These are phyloP conservation scores for Agraylea sexmaculata DNA, from an alignment of 1,140 invertebrate genomes.

Conservation along the genomic window DNA sequence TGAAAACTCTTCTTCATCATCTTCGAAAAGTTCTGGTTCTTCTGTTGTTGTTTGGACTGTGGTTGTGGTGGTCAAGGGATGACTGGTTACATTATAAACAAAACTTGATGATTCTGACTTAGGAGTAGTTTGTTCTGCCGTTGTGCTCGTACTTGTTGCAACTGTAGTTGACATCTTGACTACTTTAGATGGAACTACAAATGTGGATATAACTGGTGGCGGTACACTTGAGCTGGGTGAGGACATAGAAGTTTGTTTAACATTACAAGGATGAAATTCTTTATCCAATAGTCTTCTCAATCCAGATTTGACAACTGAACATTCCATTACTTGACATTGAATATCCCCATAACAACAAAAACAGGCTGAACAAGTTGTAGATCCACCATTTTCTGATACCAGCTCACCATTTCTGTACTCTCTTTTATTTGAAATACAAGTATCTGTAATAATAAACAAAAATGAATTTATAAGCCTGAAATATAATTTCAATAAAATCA, in stretches of 20 bases:
- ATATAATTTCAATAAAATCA: not conserved
- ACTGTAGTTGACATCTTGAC: conserved; percentile 20
- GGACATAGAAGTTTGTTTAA: conserved; percentile 20
- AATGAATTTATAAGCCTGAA: conserved; percentile 1
- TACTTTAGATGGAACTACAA: conserved; percentile 13
- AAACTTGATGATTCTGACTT: conserved; percentile 3
- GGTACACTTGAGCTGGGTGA: conserved; percentile 18
- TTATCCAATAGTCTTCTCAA: conserved; percentile 31
- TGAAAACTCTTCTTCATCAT: conserved; percentile 41
- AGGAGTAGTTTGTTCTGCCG: conserved; percentile 10
- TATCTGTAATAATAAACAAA: conserved; percentile 24
- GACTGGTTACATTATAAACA: conserved; percentile 18
- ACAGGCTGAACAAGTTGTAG: conserved; percentile 38
- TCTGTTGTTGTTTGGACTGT: conserved; percentile 20
- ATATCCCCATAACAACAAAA: conserved; percentile 44
- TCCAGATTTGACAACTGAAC: conserved; percentile 32
- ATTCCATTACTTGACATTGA: conserved; percentile 41
- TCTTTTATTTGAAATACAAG: conserved; percentile 32
- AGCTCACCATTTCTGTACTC: conserved; percentile 40
- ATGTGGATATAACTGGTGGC: conserved; percentile 8
- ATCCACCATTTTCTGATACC: conserved; percentile 32
- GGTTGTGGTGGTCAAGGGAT: conserved; percentile 23
- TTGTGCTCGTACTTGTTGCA: conserved; percentile 15
- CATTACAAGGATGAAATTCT: conserved; percentile 35
- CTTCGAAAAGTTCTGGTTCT: conserved; percentile 25